phyloP scores from a whole-genome alignment of 2,888 invertebrate species.

The Chrysina gloriosa region DNA sequence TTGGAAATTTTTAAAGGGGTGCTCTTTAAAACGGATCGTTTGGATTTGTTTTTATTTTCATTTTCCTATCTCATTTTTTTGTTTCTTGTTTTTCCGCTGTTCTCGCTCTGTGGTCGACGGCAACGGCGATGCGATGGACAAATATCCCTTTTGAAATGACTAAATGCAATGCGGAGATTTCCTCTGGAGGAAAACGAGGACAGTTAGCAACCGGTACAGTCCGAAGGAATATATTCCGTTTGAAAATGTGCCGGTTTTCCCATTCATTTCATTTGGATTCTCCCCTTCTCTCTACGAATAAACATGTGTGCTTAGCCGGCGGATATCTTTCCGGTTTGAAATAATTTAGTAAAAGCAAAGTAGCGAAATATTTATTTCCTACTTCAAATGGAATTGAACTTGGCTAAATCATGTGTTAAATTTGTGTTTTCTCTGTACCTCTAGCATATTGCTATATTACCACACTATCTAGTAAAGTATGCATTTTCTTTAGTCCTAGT shows the following conservation, averaged over 20 bases:
- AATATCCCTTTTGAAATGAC: conserved; percentile 8
- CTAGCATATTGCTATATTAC: no score
- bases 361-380: not conserved
- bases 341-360: conserved; percentile 1
- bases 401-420: not conserved
- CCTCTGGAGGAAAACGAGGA: not conserved
- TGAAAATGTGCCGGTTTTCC: not conserved
- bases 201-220: not conserved
- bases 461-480: no score
- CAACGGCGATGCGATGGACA: conserved; percentile 10
- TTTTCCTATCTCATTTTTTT: not conserved
- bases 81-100: not conserved
- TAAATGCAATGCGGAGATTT: conserved; percentile 16
- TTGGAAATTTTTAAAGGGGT: not conserved
- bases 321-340: not conserved
- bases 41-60: conserved; percentile 3
- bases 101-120: not conserved
- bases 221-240: conserved; percentile 9
- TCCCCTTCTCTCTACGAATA: not conserved
- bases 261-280: not conserved
- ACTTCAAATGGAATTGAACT: not conserved
- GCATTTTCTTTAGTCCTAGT: no score
- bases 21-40: conserved; percentile 13
- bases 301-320: not conserved
- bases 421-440: no score